A percentile compares a stretch with the other conserved stretches of the same genome.
These are phyloP conservation scores for Epizoanthus ramosus DNA, from an alignment of 92 coral and sea anemone species.

Conservation along the genomic window DNA sequence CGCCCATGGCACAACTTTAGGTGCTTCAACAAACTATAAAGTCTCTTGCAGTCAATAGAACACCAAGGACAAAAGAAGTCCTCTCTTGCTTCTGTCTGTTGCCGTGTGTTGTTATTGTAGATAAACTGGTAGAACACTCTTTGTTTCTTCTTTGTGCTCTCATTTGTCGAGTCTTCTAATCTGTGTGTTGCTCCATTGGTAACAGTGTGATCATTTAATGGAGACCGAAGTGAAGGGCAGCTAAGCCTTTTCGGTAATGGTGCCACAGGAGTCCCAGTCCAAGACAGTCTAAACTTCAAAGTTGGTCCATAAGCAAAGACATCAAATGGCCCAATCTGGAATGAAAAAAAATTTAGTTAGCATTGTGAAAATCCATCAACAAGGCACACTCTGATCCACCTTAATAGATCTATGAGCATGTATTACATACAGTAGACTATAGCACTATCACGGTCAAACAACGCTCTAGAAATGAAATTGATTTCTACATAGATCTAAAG, in stretches of 20 bases:
- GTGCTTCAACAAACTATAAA: constrained; percentile 91
- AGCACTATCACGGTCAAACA: no score
- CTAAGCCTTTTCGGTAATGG: constrained; percentile 73
- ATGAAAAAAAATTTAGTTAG: neutral
- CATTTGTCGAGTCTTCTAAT: constrained; percentile 65
- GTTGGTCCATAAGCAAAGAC: constrained; percentile 99
- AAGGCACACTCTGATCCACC: neutral
- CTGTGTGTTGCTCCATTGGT: constrained; percentile 59
- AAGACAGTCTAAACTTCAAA: constrained; percentile 86
- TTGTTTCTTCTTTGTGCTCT: constrained; percentile 67
- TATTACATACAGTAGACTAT: no score
- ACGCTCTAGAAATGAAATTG: no score
- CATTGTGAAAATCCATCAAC: neutral
- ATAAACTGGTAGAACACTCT: constrained; percentile 95
- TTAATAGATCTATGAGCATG: neutral
- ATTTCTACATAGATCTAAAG: no score
- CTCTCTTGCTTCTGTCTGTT: constrained; percentile 96
- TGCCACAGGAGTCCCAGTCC: constrained; percentile 81
- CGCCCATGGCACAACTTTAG: constrained; percentile 94
- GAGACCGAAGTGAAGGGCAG: constrained; percentile 67
- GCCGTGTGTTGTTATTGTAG: constrained; percentile 94
- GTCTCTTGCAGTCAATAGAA: constrained; percentile 85
- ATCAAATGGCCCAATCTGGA: constrained; percentile 97
- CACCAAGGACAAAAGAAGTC: constrained; percentile 98
- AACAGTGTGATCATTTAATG: constrained; percentile 62